Percentiles rank a stretch among this genome's conserved stretches.
phyloP scores from a whole-genome alignment of 1,140 invertebrate species.

The Cydia strobilella region DNA sequence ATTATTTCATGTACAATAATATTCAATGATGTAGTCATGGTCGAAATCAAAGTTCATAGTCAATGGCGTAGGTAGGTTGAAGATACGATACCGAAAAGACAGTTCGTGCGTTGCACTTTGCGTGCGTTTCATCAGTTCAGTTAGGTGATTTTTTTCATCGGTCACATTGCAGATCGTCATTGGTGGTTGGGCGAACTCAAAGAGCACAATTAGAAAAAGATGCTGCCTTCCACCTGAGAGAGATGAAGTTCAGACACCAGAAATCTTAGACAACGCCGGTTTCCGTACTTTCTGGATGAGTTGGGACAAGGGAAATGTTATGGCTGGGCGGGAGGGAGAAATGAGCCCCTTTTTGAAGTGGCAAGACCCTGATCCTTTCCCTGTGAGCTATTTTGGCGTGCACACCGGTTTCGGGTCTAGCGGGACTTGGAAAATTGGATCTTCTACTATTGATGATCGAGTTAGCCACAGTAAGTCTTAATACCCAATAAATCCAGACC shows the following conservation, averaged over 20 bases:
- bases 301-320: not conserved
- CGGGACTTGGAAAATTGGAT: not conserved
- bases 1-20: no score
- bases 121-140: no score
- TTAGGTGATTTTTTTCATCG: no score
- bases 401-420: not conserved
- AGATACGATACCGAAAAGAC: no score
- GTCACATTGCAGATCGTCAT: not conserved
- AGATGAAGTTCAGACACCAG: slow-evolving; percentile 3
- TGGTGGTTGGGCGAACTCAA: slow-evolving; percentile 2
- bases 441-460: slow-evolving; percentile 2
- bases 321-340: not conserved
- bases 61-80: no score
- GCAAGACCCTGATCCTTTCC: slow-evolving; percentile 6
- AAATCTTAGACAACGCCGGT: not conserved
- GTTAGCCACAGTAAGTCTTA: not conserved
- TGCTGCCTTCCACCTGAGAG: not conserved
- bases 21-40: no score
- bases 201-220: slow-evolving; percentile 1
- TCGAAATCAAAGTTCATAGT: no score
- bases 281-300: slow-evolving; percentile 7
- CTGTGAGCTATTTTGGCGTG: not conserved
- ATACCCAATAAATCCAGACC: not conserved
- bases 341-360: slow-evolving; percentile 3
- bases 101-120: no score